Conservation (phyloP, 2,888 invertebrate species). For the Lithosia quadra region DNA sequence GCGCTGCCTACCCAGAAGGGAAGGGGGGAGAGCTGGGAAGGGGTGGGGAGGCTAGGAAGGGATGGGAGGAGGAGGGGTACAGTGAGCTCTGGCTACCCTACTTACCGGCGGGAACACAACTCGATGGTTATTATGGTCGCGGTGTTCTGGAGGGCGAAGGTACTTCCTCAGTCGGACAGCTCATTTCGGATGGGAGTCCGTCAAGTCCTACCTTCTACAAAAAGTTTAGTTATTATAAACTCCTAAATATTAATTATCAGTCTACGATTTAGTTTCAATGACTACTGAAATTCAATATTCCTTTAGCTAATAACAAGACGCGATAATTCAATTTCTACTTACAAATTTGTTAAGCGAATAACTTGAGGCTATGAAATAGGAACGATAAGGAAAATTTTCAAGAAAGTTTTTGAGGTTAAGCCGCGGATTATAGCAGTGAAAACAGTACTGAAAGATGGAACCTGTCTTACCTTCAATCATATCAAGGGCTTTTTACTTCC, state of each 20-base stretch:
- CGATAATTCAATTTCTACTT: constrained; percentile 13
- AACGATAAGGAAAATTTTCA: constrained; percentile 9
- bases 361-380: constrained; percentile 18
- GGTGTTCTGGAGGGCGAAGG: no score
- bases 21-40: no score
- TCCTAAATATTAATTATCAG: not conserved
- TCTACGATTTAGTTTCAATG: constrained; percentile 2
- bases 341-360: constrained; percentile 16
- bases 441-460: not conserved
- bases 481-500: not conserved
- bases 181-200: no score
- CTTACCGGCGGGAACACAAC: no score
- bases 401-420: constrained; percentile 6
- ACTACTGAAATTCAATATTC: constrained; percentile 11
- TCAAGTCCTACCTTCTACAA: no score
- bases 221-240: not conserved
- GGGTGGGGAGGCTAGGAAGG: no score
- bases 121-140: no score
- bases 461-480: not conserved
- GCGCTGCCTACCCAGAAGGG: no score
- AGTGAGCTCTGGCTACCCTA: no score
- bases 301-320: constrained; percentile 10
- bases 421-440: not conserved
- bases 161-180: no score
- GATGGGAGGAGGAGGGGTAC: no score